Evolutionary conservation across 2,113 vertebrate species (phyloP).

Genomic region (Malurus cyaneus): DNA sequence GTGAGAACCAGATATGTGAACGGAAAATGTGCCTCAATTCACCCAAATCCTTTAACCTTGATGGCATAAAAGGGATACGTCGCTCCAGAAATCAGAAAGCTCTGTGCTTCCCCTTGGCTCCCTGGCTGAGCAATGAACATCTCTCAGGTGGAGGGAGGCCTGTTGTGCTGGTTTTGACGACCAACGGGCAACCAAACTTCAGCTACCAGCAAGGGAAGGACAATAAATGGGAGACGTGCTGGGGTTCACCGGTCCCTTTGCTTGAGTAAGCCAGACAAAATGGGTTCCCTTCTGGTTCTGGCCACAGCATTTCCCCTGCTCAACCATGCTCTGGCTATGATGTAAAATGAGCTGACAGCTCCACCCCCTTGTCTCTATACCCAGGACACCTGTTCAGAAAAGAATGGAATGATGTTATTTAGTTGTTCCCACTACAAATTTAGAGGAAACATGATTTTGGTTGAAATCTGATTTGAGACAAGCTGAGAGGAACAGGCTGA

Average conservation of each 20-base stretch:
- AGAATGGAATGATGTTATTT: background rate
- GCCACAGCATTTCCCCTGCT: background rate
- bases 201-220: background rate
- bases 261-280: background rate
- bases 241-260: accelerated
- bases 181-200: background rate
- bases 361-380: background rate
- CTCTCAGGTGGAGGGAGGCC: background rate
- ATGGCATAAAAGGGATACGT: background rate
- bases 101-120: background rate
- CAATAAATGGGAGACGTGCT: background rate
- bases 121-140: accelerated
- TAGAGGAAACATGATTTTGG: background rate
- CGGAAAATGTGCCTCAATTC: background rate
- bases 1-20: background rate
- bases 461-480: background rate
- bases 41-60: background rate
- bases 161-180: background rate
- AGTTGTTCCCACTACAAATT: background rate
- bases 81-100: background rate
- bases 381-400: background rate
- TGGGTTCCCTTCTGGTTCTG: background rate
- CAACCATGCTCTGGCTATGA: background rate
- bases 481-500: background rate
- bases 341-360: background rate